A percentile compares a stretch with the other conserved stretches of the same genome.
These are phyloP conservation scores for Sebastes vulpes DNA, from an alignment of 2,797 vertebrate genomes.

Conservation along the genomic window DNA sequence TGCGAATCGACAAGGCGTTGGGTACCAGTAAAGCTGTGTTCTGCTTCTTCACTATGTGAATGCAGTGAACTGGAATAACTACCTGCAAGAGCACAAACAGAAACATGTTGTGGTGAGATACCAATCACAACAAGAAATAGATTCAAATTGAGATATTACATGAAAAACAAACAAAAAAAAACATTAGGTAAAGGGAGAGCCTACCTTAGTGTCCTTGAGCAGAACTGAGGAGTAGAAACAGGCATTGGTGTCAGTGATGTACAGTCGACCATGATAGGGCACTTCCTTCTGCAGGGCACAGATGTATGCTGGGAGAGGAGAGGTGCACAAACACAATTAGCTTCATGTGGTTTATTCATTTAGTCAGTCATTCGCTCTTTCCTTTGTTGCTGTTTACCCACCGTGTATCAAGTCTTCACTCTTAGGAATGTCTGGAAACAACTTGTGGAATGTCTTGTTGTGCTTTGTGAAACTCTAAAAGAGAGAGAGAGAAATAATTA, in stretches of 20 bases:
- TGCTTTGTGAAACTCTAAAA: constrained; percentile 86
- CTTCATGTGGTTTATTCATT: neutral
- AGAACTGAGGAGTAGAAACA: constrained; percentile 91
- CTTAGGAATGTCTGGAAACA: constrained; percentile 86
- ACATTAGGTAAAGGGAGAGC: neutral
- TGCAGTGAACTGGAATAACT: constrained; percentile 82
- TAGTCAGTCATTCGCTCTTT: neutral
- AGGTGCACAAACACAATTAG: neutral
- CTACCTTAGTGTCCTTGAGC: constrained; percentile 90
- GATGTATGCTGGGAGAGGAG: constrained; percentile 83
- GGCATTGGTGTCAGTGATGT: constrained; percentile 84
- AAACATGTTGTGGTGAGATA: neutral
- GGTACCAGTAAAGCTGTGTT: constrained; percentile 91
- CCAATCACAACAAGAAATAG: neutral
- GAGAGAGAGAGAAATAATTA: neutral
- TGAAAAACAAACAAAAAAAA: neutral
- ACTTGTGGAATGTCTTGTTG: constrained; percentile 88
- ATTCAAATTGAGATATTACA: neutral
- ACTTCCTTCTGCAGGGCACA: constrained; percentile 92
- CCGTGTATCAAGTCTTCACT: constrained; percentile 86
- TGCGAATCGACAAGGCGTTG: constrained; percentile 90
- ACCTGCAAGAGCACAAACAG: constrained; percentile 69
- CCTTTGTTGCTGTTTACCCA: constrained; percentile 45
- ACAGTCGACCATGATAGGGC: constrained; percentile 90
- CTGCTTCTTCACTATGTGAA: constrained; percentile 90